phyloP scores from a whole-genome alignment of 2,888 invertebrate genomes.

The Euphydryas editha region DNA sequence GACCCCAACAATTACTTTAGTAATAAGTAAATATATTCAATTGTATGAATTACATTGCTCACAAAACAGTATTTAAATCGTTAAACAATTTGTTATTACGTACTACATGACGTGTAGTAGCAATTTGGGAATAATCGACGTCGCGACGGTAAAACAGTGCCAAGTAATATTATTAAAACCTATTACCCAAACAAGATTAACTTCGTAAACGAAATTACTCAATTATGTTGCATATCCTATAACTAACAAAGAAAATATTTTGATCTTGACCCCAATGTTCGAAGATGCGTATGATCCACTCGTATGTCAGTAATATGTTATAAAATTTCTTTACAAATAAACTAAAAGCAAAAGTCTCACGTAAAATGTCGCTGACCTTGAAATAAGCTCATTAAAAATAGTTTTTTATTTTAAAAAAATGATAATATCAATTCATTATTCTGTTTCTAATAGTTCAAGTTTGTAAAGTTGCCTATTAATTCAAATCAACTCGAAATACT shows the following conservation, averaged over 20 bases:
- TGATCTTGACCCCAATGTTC: conserved; percentile 10
- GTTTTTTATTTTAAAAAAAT: not conserved
- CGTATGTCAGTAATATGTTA: not conserved
- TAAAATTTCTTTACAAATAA: not conserved
- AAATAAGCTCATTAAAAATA: not conserved
- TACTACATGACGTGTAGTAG: too few relatives aligned
- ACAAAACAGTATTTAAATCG: too few relatives aligned
- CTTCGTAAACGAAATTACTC: not conserved
- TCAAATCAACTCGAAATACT: too few relatives aligned
- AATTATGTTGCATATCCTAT: conserved; percentile 6
- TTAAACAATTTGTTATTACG: too few relatives aligned
- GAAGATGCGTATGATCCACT: conserved; percentile 5
- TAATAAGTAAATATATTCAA: too few relatives aligned
- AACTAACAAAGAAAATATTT: not conserved
- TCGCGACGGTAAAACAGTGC: not conserved
- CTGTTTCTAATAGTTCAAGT: not conserved
- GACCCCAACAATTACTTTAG: too few relatives aligned
- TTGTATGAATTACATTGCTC: too few relatives aligned
- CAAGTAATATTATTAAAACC: not conserved
- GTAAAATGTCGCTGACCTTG: not conserved
- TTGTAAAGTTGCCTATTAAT: not conserved
- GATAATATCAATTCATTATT: too few relatives aligned
- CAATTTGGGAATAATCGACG: too few relatives aligned
- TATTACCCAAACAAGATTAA: not conserved
- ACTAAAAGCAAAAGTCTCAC: not conserved